phyloP scores from a whole-genome alignment of 2,888 invertebrate species.

The Sipunculus nudus region DNA sequence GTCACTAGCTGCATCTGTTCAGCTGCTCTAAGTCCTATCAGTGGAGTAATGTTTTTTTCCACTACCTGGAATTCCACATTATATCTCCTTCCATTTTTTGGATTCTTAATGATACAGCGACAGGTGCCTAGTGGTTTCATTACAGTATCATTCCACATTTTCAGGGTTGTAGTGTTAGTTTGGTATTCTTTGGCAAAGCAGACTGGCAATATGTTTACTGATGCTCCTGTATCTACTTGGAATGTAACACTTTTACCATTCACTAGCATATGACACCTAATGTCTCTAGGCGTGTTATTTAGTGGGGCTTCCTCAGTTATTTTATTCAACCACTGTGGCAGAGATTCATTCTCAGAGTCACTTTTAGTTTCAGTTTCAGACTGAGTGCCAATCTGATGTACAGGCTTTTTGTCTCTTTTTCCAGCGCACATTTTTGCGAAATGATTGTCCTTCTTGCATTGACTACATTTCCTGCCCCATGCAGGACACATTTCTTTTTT shows the following conservation, averaged over 20 bases:
- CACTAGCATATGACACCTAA: slow-evolving; percentile 7
- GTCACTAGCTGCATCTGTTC: slow-evolving; percentile 16
- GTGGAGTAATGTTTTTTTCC: slow-evolving; percentile 13
- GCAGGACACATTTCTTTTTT: too few species aligned
- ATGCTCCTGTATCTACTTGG: slow-evolving; percentile 25
- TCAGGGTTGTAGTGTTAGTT: neutral
- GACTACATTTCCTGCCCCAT: too few species aligned
- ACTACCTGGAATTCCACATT: slow-evolving; percentile 19
- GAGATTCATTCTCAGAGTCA: too few species aligned
- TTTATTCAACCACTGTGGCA: too few species aligned
- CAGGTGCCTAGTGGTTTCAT: slow-evolving; percentile 1
- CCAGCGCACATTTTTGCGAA: too few species aligned
- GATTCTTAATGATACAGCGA: neutral
- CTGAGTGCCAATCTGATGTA: too few species aligned
- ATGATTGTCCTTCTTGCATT: too few species aligned
- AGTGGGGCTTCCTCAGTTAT: too few species aligned
- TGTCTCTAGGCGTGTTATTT: too few species aligned
- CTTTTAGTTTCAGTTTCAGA: too few species aligned
- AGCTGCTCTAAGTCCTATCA: slow-evolving; percentile 7
- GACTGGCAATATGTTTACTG: slow-evolving; percentile 15
- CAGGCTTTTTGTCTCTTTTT: too few species aligned
- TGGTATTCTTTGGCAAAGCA: neutral
- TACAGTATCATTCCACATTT: slow-evolving; percentile 11
- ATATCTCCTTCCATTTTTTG: slow-evolving; percentile 18
- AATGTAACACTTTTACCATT: slow-evolving; percentile 8